These are phyloP conservation scores for Seira ritae DNA, from an alignment of 2,888 invertebrate species.

Conservation along the genomic window DNA sequence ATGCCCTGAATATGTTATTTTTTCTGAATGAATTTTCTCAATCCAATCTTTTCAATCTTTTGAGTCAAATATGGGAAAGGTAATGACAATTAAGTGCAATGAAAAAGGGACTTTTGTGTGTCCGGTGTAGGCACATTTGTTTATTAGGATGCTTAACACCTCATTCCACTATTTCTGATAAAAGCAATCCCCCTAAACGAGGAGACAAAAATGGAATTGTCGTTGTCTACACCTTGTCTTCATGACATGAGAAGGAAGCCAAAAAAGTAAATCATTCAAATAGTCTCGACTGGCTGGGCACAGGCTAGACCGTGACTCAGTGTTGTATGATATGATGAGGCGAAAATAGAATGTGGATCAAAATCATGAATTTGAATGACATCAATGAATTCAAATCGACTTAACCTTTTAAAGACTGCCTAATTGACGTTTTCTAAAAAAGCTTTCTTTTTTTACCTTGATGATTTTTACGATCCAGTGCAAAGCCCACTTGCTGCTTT, in stretches of 20 bases:
- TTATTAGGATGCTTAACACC: constrained; percentile 9
- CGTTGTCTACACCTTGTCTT: neutral
- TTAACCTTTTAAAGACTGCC: neutral
- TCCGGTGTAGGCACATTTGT: neutral
- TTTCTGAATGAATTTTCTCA: constrained; percentile 46
- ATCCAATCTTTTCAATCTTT: neutral
- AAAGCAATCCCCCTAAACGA: neutral
- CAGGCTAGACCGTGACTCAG: no score
- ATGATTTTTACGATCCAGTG: constrained; percentile 79
- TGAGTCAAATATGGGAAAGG: constrained; percentile 11
- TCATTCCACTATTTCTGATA: neutral
- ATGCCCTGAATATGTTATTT: constrained; percentile 29
- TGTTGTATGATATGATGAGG: no score
- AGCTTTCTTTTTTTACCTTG: constrained; percentile 78
- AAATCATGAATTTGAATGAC: neutral
- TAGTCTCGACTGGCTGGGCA: neutral
- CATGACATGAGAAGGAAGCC: constrained; percentile 10
- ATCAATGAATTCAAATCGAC: neutral
- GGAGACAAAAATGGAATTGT: neutral
- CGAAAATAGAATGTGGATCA: constrained; percentile 10
- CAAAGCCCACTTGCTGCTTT: constrained; percentile 78
- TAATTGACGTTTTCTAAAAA: neutral
- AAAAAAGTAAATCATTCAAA: neutral
- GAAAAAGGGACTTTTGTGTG: neutral
- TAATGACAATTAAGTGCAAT: constrained; percentile 11